These are phyloP conservation scores for Phalacrocorax brasilianus DNA, from an alignment of 2,113 vertebrate species.

Conservation along the genomic window DNA sequence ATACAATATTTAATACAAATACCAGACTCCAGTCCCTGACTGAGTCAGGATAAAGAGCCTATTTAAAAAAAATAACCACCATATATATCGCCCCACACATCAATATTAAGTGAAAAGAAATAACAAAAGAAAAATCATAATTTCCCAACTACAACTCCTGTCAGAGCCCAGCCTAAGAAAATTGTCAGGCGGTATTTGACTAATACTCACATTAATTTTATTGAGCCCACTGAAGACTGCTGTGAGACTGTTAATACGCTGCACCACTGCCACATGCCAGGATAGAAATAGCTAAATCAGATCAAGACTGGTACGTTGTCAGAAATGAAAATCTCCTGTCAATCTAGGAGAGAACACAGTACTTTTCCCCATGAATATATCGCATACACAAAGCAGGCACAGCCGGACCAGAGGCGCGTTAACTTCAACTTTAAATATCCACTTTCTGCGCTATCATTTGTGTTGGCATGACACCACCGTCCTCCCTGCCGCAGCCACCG, in stretches of 20 bases:
- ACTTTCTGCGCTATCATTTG: not conserved
- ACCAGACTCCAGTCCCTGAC: not conserved
- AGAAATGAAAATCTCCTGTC: not conserved
- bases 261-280: not conserved
- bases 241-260: not conserved
- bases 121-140: not conserved
- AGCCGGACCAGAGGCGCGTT: not conserved
- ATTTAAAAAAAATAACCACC: not conserved
- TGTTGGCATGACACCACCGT: fast-evolving
- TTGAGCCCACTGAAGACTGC: not conserved
- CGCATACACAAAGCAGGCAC: not conserved
- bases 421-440: not conserved
- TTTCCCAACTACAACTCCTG: not conserved
- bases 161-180: not conserved
- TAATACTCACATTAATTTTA: slow-evolving; percentile 5
- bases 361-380: not conserved
- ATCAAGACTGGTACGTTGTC: not conserved
- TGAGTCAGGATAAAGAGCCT: not conserved
- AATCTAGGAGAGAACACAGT: not conserved
- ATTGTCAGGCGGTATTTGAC: not conserved
- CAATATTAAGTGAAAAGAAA: slow-evolving; percentile 15
- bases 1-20: slow-evolving; percentile 51
- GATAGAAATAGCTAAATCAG: not conserved
- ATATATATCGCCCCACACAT: not conserved
- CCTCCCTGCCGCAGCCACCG: fast-evolving